phyloP scores from a whole-genome alignment of 2,113 vertebrate genomes.

The Pica pica region DNA sequence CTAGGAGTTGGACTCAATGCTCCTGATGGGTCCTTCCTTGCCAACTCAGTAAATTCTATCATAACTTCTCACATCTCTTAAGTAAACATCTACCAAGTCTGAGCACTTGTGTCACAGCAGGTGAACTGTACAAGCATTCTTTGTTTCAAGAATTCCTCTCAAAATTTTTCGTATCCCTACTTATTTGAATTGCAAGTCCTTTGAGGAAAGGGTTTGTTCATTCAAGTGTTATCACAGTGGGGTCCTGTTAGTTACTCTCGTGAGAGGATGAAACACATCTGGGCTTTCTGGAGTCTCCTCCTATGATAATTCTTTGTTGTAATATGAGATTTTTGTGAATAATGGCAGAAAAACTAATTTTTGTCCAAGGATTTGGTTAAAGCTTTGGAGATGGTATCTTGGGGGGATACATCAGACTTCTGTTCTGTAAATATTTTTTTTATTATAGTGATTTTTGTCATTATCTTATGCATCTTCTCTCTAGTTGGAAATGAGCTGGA shows the following conservation, averaged over 20 bases:
- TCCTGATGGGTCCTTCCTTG: not conserved
- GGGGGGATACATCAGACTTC: accelerated
- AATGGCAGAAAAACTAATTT: not conserved
- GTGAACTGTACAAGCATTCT: not conserved
- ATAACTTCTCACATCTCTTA: not conserved
- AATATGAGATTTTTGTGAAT: not conserved
- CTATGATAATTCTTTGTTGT: not conserved
- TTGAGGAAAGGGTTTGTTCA: not conserved
- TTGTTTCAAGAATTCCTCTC: not conserved
- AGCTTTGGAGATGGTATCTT: not conserved
- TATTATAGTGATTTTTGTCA: not conserved
- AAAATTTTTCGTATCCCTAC: not conserved
- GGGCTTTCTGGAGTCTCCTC: not conserved
- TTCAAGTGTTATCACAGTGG: not conserved
- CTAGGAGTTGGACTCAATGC: not conserved
- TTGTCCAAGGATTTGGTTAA: not conserved
- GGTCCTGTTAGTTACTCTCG: not conserved
- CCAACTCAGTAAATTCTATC: not conserved
- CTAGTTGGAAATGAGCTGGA: not conserved
- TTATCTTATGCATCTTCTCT: not conserved
- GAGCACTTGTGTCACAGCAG: not conserved
- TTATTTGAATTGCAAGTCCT: not conserved
- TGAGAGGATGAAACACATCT: not conserved
- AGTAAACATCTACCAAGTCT: not conserved
- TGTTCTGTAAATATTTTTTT: not conserved